Evolutionary conservation across 2,888 invertebrate species (phyloP).

Genomic region (Cotesia congregata): DNA sequence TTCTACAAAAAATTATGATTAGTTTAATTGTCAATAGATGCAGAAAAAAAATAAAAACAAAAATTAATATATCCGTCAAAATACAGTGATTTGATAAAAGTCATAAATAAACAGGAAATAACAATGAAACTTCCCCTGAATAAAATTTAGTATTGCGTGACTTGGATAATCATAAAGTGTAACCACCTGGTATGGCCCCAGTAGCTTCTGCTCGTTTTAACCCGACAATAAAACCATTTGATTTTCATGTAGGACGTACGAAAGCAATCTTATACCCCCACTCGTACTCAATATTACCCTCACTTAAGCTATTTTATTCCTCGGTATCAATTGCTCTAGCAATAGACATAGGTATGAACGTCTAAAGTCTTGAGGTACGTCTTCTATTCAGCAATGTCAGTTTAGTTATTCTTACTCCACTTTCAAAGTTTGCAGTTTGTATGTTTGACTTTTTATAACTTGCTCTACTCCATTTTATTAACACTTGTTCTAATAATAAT

Average conservation of each 20-base stretch:
- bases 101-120: too few species aligned
- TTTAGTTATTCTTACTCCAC: not conserved
- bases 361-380: not conserved
- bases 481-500: not conserved
- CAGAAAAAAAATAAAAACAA: too few species aligned
- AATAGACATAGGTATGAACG: not conserved
- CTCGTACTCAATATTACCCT: not conserved
- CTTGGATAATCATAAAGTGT: conserved; percentile 55
- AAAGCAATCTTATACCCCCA: not conserved
- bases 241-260: not conserved
- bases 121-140: conserved; percentile 30
- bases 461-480: not conserved
- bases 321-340: not conserved
- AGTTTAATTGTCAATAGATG: too few species aligned
- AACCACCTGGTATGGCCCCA: conserved; percentile 61
- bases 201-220: not conserved
- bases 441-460: not conserved
- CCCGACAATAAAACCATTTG: not conserved
- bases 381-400: not conserved
- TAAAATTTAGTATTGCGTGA: conserved; percentile 58
- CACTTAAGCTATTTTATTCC: not conserved
- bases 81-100: too few species aligned
- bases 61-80: too few species aligned
- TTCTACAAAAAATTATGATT: too few species aligned
- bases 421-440: not conserved